phyloP scores from a whole-genome alignment of 2,888 invertebrate species.

The Choristoneura rosaceana region DNA sequence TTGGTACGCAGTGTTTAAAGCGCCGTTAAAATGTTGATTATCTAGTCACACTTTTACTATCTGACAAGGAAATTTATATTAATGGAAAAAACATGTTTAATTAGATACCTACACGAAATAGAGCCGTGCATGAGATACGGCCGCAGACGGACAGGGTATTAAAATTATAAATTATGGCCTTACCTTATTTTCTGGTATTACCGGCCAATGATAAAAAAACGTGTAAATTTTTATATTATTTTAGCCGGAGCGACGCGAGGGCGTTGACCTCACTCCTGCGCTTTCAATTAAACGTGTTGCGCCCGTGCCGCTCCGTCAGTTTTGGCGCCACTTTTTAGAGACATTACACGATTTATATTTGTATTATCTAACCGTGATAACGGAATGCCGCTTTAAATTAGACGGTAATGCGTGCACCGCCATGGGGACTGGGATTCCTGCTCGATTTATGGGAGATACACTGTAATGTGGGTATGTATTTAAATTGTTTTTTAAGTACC shows the following conservation, averaged over 20 bases:
- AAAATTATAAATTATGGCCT: constrained; percentile 39
- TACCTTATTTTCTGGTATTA: constrained; percentile 51
- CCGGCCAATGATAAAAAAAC: constrained; percentile 67
- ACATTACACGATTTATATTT: constrained; percentile 36
- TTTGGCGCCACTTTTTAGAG: constrained; percentile 42
- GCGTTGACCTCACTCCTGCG: constrained; percentile 63
- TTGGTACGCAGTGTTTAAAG: not conserved
- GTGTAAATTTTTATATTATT: constrained; percentile 72
- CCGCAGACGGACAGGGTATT: constrained; percentile 33
- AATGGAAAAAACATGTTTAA: constrained; percentile 33
- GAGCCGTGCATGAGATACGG: constrained; percentile 24
- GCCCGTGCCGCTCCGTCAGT: constrained; percentile 28
- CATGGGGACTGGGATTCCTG: constrained; percentile 11
- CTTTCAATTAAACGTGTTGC: constrained; percentile 47
- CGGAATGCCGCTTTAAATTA: constrained; percentile 42
- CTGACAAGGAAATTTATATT: constrained; percentile 14
- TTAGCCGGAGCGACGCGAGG: constrained; percentile 63
- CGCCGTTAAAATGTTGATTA: constrained; percentile 1
- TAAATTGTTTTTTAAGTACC: not conserved
- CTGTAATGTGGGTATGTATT: not conserved
- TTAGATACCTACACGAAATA: constrained; percentile 9
- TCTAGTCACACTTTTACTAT: not conserved
- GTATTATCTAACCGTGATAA: constrained; percentile 35
- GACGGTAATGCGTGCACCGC: constrained; percentile 29
- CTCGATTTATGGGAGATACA: not conserved